These are phyloP conservation scores for Dasyprocta punctata DNA, from an alignment of 2,113 vertebrate genomes.

Conservation along the genomic window DNA sequence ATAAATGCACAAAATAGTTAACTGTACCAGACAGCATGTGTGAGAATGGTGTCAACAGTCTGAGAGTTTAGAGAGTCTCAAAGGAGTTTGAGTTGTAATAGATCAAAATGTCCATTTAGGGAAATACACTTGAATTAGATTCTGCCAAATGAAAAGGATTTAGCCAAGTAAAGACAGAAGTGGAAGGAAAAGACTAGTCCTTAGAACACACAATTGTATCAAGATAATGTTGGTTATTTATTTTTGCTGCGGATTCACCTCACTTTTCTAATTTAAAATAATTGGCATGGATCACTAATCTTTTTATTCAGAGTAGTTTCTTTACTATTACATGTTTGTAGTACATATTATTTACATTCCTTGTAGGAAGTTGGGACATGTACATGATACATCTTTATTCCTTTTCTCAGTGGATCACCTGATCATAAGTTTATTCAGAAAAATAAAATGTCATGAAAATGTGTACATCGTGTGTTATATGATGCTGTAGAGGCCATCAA, in stretches of 20 bases:
- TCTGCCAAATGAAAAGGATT: constrained; percentile 8
- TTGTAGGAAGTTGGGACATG: not conserved
- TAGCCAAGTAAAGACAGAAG: not conserved
- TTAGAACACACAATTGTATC: not conserved
- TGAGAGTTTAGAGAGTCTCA: not conserved
- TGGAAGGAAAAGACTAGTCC: not conserved
- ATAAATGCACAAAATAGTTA: not conserved
- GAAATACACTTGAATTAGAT: not conserved
- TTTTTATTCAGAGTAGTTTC: not conserved
- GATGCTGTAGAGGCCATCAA: not conserved
- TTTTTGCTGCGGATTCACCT: not conserved
- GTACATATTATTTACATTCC: not conserved
- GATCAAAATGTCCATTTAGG: not conserved
- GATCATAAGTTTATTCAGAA: constrained; percentile 14
- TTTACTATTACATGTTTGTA: not conserved
- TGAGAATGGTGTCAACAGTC: not conserved
- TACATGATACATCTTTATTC: not conserved
- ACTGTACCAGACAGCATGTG: not conserved
- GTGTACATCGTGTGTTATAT: not conserved
- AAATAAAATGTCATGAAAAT: constrained; percentile 19
- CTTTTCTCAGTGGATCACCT: not conserved
- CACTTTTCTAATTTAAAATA: not conserved
- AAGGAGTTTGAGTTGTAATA: not conserved
- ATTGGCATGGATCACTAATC: not conserved
- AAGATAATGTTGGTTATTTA: not conserved